Percentiles rank a stretch among this genome's conserved stretches.
Evolutionary conservation across 2,113 vertebrate species (phyloP).

Genomic region (Caretta caretta): DNA sequence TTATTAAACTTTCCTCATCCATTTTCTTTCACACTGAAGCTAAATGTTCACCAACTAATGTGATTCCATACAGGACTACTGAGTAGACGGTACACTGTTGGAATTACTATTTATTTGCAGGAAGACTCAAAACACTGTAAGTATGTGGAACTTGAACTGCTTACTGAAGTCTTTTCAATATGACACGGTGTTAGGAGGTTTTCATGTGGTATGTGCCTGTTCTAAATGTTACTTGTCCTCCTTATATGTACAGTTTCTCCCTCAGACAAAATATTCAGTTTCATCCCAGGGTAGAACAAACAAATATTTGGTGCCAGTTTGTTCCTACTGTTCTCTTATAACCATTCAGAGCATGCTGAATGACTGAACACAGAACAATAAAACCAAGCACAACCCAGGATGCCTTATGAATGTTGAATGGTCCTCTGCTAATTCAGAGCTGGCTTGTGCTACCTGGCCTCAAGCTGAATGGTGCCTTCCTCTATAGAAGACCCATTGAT

Average conservation of each 20-base stretch:
- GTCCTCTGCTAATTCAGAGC: not conserved
- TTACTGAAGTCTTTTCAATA: not conserved
- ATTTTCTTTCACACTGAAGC: not conserved
- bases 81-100: not conserved
- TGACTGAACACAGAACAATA: not conserved
- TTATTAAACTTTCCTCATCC: too few species aligned
- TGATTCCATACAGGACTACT: not conserved
- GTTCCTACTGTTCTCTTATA: not conserved
- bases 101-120: not conserved
- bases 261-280: not conserved
- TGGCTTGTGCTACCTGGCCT: not conserved
- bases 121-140: not conserved
- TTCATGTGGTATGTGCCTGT: not conserved
- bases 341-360: not conserved
- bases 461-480: not conserved
- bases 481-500: not conserved
- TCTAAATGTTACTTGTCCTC: not conserved
- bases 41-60: not conserved
- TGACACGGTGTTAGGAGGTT: not conserved
- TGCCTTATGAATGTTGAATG: not conserved
- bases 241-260: not conserved
- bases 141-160: not conserved
- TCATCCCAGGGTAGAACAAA: not conserved
- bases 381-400: not conserved
- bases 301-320: not conserved